Base-by-base conservation (phyloP, 2,113 vertebrate species). In the Sprattus sprattus region DNA sequence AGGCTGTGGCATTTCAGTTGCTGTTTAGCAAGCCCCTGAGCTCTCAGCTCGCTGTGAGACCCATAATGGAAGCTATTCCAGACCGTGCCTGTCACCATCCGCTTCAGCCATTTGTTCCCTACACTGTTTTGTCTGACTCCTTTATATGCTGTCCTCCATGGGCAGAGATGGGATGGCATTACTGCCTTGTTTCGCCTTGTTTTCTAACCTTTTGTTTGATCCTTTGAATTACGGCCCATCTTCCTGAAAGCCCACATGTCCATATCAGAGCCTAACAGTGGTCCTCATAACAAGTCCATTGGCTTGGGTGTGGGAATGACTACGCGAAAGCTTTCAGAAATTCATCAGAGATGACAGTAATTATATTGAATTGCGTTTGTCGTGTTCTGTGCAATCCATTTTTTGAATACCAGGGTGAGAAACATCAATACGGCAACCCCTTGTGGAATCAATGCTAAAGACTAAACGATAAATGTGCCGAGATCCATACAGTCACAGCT, bases 351-450 rank as follows among this genome's bases (percentile, higher is more conserved):
- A 78, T 78, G 2, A 78, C 64, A 15, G 15, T 78, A 78, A 78
- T 78, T 78, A 39, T 44, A 78, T 39, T 39, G 64, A 71, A 71
- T 28, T 54, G 18, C 20, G 54, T 78, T 78, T 78, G 71, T 78
- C 71, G 44, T 11, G 71, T 32, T 78, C 71, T 39, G 28, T 78
- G 71, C 71, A 78, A 78, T 78, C 71, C 71, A 78, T 78, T 78
- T 78, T 4, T 4, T 11, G 71, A 78, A 78, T 39, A 16, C 71
- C 28, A 78, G 28, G 28, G 46, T 75, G 44, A 32, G 45, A 78
- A 86, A 85, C 80, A 82, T 89, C 86, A 86, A 87, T 86, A 86
- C 67, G 81, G 52, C 49, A 84, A 84, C 82, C 84, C 84, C 85
- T 84, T 10, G 25, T 82, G 75, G 85, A 78, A 84, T 64, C 22